Evolutionary conservation across 2,113 vertebrate species (phyloP), one percentile per base, ranked within the genome.

Genomic region (Lepidothrix coronata): DNA sequence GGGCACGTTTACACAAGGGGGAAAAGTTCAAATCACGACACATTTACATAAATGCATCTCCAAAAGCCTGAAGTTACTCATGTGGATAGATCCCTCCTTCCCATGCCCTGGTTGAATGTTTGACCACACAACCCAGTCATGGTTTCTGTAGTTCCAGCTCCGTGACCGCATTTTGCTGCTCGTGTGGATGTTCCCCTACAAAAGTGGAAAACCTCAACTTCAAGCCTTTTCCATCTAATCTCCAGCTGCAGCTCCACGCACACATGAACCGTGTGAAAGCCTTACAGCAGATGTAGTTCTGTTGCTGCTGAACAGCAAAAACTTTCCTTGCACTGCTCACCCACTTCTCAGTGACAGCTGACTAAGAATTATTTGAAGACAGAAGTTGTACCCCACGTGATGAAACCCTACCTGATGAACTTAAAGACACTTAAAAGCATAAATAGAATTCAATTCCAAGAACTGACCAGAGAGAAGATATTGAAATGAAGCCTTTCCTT

Each of bases 231-330:
- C 25, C n/a, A 30, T 18, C 33, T 28, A 24, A 11, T 25, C 28
- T 76, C 27, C 48, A 70, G 46, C 49, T 68, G 49, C 74, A 79
- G 27, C 44, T 76, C 48, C 30, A 4, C 0, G 1, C 57, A 43
- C 11, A 12, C 2, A 6, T 9, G 0, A 51, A n/a, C 8, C 18
- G 31, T 8, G 18, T 1, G 5, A 41, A 44, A 77, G 44, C n/a
- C 49, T 61, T 12, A 18, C 63, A 66, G 31, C 12, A 9, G 18
- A 33, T 3, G 9, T 9, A 65, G 51, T 20, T 82, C 66, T 75
- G 28, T 24, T 70, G n/a, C 11, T 68, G n/a, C 11, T 51, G 63
- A 78, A 55, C 11, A 27, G 44, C 19, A 70, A 61, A 78, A 30
- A 7, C 33, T 43, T 62, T 25, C 46, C 46, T 35, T 62, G 31